Conservation (phyloP, 2,888 invertebrate species). For the Pterobdella sp. region DNA sequence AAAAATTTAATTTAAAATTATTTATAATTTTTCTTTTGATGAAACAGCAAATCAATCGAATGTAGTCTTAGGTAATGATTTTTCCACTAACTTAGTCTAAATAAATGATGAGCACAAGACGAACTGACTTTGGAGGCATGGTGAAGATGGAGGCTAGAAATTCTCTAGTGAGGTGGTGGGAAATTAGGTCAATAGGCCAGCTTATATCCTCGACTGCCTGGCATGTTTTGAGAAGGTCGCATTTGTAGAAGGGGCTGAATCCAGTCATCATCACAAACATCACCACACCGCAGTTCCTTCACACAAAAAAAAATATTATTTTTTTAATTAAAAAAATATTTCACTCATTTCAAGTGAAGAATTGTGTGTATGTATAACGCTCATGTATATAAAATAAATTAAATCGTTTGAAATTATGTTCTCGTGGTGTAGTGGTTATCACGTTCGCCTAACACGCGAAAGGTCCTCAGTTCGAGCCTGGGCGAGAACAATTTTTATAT, state of each 20-base stretch:
- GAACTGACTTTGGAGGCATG: constrained; percentile 19
- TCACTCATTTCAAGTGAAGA: background rate
- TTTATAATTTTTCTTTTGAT: too few relatives aligned
- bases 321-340: background rate
- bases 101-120: background rate
- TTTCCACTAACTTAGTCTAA: background rate
- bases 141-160: constrained; percentile 7
- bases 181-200: background rate
- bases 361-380: background rate
- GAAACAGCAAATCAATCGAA: too few relatives aligned
- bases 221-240: constrained; percentile 75
- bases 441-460: constrained; percentile 32
- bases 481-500: constrained; percentile 20
- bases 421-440: constrained; percentile 30
- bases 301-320: too few relatives aligned
- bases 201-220: constrained; percentile 7
- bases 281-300: constrained; percentile 67
- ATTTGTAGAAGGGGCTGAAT: constrained; percentile 74
- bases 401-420: background rate
- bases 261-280: constrained; percentile 69
- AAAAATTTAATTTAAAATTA: background rate
- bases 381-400: background rate
- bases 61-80: too few relatives aligned
- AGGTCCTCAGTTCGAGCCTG: constrained; percentile 31
- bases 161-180: background rate